Evolutionary conservation across 1,140 invertebrate genomes (phyloP).

Genomic region (Papilio polyxenes): DNA sequence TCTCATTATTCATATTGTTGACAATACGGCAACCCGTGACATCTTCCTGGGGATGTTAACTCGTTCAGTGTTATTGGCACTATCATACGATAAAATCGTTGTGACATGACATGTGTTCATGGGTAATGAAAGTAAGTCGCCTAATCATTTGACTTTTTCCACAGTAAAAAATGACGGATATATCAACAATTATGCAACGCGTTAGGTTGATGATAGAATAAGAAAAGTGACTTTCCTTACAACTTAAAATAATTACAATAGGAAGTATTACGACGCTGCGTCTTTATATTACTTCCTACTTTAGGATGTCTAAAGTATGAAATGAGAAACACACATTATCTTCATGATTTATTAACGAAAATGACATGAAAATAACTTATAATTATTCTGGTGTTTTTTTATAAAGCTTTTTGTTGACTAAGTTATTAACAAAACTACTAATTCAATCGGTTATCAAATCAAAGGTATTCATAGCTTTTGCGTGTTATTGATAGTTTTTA

Average conservation of each 20-base stretch:
- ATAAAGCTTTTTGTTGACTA: not conserved
- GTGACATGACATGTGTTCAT: not conserved
- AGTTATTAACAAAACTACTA: not conserved
- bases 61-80: not conserved
- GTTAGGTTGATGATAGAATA: not conserved
- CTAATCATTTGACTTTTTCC: not conserved
- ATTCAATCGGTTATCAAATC: not conserved
- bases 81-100: not conserved
- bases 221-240: conserved; percentile 14
- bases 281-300: conserved; percentile 16
- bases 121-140: not conserved
- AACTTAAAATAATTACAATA: conserved; percentile 7
- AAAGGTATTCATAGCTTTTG: not conserved
- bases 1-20: not conserved
- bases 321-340: not conserved
- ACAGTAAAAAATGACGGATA: not conserved
- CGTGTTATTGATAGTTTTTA: conserved; percentile 30
- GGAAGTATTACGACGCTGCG: not conserved
- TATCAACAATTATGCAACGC: not conserved
- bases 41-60: not conserved
- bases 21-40: not conserved
- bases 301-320: not conserved
- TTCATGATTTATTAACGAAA: not conserved
- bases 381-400: not conserved
- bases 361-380: not conserved